Evolutionary conservation across 1,140 invertebrate genomes (phyloP).

Genomic region (Formica exsecta): DNA sequence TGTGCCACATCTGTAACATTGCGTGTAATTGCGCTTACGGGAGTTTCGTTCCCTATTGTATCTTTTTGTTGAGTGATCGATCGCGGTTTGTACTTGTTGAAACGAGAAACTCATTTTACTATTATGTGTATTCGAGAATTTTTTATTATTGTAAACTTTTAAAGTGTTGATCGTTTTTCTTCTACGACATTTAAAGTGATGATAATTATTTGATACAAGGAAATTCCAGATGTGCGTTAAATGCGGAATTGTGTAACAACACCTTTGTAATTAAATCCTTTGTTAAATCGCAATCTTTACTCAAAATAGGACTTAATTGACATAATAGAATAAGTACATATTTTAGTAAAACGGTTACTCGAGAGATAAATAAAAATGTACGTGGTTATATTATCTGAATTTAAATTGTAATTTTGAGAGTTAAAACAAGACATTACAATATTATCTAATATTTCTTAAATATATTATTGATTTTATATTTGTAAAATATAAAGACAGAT

Average conservation of each 20-base stretch:
- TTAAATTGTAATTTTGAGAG: background rate
- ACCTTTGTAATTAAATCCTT: background rate
- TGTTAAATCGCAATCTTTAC: background rate
- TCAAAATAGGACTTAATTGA: background rate
- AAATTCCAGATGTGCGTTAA: background rate
- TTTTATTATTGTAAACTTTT: background rate
- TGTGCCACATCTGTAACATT: conserved; percentile 16
- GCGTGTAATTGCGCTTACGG: conserved; percentile 34
- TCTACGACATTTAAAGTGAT: background rate
- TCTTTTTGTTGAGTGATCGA: background rate
- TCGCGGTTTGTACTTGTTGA: background rate
- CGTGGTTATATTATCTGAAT: background rate
- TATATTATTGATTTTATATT: too few relatives aligned
- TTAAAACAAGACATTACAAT: background rate
- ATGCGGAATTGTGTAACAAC: background rate
- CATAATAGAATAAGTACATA: background rate
- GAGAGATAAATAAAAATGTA: background rate
- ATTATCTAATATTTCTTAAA: background rate
- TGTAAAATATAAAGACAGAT: too few relatives aligned
- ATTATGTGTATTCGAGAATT: background rate
- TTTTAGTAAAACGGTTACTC: background rate
- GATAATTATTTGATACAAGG: background rate
- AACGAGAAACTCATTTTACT: background rate
- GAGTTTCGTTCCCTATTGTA: conserved; percentile 44
- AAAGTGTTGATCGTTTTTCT: background rate